Conservation (phyloP, 2,888 invertebrate species). For the Cephalotes varians region DNA sequence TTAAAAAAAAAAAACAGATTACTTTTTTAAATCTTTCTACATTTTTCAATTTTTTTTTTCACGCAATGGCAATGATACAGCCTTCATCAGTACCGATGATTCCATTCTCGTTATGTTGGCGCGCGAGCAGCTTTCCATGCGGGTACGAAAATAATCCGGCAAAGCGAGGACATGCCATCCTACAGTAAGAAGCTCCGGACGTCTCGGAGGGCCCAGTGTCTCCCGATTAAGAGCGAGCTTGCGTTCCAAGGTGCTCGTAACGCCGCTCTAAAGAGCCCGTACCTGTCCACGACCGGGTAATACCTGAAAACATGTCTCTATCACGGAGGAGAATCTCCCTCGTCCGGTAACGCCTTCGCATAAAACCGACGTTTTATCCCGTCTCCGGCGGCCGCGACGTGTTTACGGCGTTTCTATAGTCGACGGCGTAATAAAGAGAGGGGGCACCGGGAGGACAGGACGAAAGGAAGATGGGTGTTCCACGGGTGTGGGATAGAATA, state of each 20-base stretch:
- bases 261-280: constrained; percentile 83
- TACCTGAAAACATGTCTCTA: constrained; percentile 85
- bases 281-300: constrained; percentile 84
- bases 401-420: constrained; percentile 83
- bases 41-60: background rate
- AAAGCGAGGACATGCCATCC: background rate
- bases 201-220: constrained; percentile 67
- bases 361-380: constrained; percentile 85
- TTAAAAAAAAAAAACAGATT: background rate
- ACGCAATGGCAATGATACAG: background rate
- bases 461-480: background rate
- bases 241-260: constrained; percentile 80
- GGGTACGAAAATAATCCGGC: constrained; percentile 22
- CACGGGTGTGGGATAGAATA: constrained; percentile 60
- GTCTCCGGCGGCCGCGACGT: constrained; percentile 79
- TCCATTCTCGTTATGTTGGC: constrained; percentile 12
- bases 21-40: background rate
- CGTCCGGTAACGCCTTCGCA: constrained; percentile 83
- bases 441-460: constrained; percentile 51
- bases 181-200: constrained; percentile 43
- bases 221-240: constrained; percentile 78
- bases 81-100: background rate
- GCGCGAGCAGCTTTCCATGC: constrained; percentile 12
- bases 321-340: constrained; percentile 82
- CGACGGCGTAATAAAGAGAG: constrained; percentile 73